These are phyloP conservation scores for Polietes domitor DNA, from an alignment of 2,888 invertebrate genomes.

Conservation along the genomic window DNA sequence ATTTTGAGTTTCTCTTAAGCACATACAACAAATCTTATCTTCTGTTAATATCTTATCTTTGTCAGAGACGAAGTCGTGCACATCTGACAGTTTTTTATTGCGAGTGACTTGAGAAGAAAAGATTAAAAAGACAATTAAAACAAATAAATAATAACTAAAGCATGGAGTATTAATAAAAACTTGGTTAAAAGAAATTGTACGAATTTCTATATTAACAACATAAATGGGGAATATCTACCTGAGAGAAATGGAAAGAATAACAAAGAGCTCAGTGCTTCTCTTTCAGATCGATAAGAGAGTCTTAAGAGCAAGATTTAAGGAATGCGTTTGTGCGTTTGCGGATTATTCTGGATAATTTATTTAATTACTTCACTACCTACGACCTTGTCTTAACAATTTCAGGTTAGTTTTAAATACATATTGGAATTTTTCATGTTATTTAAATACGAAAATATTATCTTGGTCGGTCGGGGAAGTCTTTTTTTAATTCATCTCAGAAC, in stretches of 20 bases:
- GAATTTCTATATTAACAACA: too few species aligned
- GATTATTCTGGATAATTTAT: too few species aligned
- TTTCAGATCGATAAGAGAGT: too few species aligned
- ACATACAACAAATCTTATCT: conserved; percentile 25
- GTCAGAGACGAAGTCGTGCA: background rate
- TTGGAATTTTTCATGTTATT: background rate
- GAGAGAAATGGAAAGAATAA: background rate
- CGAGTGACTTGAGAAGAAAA: background rate
- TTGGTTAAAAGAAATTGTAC: too few species aligned
- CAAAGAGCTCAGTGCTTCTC: background rate
- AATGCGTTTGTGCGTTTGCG: too few species aligned
- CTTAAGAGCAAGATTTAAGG: too few species aligned
- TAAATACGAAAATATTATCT: background rate
- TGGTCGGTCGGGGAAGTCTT: background rate
- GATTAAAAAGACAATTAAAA: background rate
- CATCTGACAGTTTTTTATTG: conserved; percentile 13
- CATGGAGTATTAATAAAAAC: too few species aligned
- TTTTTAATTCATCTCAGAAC: conserved; percentile 36
- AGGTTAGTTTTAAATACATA: background rate
- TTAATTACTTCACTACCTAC: background rate
- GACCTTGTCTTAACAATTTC: too few species aligned
- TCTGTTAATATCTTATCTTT: conserved; percentile 31
- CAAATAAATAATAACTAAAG: too few species aligned
- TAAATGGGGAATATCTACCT: too few species aligned
- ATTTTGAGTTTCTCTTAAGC: background rate